A percentile compares a stretch with the other conserved stretches of the same genome.
These are phyloP conservation scores for Sitodiplosis mosellana DNA, from an alignment of 1,140 invertebrate genomes.

Conservation along the genomic window DNA sequence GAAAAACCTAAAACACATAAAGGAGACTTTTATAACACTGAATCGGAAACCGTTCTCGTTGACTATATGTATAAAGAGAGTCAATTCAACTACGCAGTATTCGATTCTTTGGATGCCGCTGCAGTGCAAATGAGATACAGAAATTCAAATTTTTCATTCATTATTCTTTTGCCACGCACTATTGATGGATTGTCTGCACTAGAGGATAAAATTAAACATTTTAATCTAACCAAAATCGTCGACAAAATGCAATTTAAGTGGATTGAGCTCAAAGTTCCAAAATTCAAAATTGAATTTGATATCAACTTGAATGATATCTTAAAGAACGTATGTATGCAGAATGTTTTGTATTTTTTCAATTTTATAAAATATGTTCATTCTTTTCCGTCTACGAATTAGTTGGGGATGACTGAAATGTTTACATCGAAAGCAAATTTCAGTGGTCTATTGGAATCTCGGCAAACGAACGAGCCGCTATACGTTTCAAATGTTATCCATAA, in stretches of 20 bases:
- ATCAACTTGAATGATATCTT: slow-evolving; percentile 31
- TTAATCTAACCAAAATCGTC: slow-evolving; percentile 17
- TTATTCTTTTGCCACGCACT: slow-evolving; percentile 34
- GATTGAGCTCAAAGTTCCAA: slow-evolving; percentile 35
- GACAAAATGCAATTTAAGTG: slow-evolving; percentile 14
- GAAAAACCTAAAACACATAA: slow-evolving; percentile 8
- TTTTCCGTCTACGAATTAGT: slow-evolving; percentile 19
- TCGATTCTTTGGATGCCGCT: slow-evolving; percentile 12
- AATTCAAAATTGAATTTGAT: slow-evolving; percentile 37
- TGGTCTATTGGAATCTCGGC: slow-evolving; percentile 30
- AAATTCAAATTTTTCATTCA: slow-evolving; percentile 32
- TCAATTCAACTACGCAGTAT: slow-evolving; percentile 12
- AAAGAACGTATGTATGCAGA: slow-evolving; percentile 21
- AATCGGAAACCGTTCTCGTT: slow-evolving; percentile 26
- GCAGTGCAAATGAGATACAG: slow-evolving; percentile 22
- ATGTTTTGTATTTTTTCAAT: background rate
- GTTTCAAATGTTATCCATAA: slow-evolving; percentile 36
- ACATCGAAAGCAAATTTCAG: slow-evolving; percentile 32
- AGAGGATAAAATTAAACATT: slow-evolving; percentile 26
- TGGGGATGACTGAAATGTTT: slow-evolving; percentile 34
- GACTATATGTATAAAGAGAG: slow-evolving; percentile 27
- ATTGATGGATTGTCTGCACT: slow-evolving; percentile 27
- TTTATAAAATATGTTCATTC: slow-evolving; percentile 3
- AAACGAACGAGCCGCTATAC: slow-evolving; percentile 26
- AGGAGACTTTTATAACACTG: slow-evolving; percentile 2